These are phyloP conservation scores for Drosophila kanekoi DNA, from an alignment of 2,888 invertebrate genomes.

Conservation along the genomic window DNA sequence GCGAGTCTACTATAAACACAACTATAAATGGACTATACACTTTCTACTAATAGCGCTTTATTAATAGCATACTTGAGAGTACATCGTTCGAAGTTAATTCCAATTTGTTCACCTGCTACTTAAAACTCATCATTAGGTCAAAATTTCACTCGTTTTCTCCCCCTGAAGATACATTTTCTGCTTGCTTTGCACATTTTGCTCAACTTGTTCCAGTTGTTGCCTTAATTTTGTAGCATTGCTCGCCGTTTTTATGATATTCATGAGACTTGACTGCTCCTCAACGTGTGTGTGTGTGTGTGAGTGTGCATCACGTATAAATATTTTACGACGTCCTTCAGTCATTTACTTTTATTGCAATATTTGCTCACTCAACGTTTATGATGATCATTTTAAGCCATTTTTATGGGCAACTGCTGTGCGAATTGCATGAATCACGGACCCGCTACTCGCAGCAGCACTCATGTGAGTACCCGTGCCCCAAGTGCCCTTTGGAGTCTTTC, in stretches of 20 bases:
- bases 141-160: constrained; percentile 24
- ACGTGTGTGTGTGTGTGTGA: constrained; percentile 21
- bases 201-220: constrained; percentile 45
- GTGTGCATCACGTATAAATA: constrained; percentile 78
- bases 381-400: constrained; percentile 85
- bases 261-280: constrained; percentile 18
- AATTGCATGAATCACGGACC: constrained; percentile 82
- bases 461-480: constrained; percentile 54
- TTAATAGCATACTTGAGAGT: constrained; percentile 20
- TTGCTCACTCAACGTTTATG: constrained; percentile 85
- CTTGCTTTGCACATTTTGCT: constrained; percentile 61
- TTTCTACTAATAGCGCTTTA: constrained; percentile 15
- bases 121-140: constrained; percentile 59
- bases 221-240: constrained; percentile 43
- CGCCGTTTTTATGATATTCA: constrained; percentile 64
- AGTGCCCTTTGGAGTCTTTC: constrained; percentile 40
- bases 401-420: constrained; percentile 81
- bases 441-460: constrained; percentile 33
- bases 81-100: neutral
- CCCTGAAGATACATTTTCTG: constrained; percentile 34
- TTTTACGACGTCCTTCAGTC: constrained; percentile 84
- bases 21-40: constrained; percentile 47
- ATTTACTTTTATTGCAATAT: constrained; percentile 85
- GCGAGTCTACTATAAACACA: constrained; percentile 58
- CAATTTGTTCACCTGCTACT: constrained; percentile 44